Base-by-base conservation (phyloP, 2,888 invertebrate genomes). In the Drosophila austrosaltans region DNA sequence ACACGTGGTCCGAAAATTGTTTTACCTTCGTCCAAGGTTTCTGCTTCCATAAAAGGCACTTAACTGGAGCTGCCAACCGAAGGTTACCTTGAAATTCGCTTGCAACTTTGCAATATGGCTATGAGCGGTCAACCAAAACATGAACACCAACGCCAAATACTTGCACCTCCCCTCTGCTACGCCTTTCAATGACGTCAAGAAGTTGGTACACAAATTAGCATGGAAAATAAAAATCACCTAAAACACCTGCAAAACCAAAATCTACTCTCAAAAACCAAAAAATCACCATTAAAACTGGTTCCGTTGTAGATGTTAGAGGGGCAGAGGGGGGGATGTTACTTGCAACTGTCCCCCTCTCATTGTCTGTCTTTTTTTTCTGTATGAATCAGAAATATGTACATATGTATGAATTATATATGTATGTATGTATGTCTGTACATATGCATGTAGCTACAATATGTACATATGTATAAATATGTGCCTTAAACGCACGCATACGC, bases 41-140 rank as follows among this genome's bases (percentile, higher is more conserved):
- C 72, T 66, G 72, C 72, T 72, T 58, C 62, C 62, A 61, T 40
- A 53, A 65, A 56, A 25, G 54, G 66, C 71, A 65, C 65, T 71
- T 65, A 72, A 62, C 71, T 61, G 71, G 69, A 71, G 66, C 72
- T 61, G 42, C 72, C 72, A 62, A 71, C 72, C 72, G 66, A 70
- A 57, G 30, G 66, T 39, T 66, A 66, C 72, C 72, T 72, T 72
- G 72, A 56, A 63, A 58, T 22, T 28, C 12, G 40, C 58, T 58
- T n/a, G n/a, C 57, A 36, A 12, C 57, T 22, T 32, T 44, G 61
- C 48, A 10, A 22, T 39, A 25, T 53, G 44, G 64, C 64, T 72
- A 60, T 66, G 66, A 66, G 72, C 72, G 66, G 72, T 72, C 72
- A 72, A 72, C 62, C 72, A 66, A 66, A 62, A 61, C 72, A 54